Conservation (phyloP, 2,113 vertebrate species). For the Psammodynastes pulverulentus region DNA sequence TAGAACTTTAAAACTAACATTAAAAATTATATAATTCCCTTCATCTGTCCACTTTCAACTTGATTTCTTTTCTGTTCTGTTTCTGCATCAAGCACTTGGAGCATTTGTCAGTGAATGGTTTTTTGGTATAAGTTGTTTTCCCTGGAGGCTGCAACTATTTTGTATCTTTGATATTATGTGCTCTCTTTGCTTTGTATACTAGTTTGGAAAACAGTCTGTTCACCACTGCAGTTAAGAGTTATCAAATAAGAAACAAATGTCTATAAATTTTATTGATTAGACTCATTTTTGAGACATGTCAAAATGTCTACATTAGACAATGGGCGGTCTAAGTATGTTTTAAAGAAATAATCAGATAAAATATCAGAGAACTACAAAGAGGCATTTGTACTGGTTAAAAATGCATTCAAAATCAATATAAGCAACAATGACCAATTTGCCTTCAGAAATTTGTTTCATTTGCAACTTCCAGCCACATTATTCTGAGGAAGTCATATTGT, state of each 20-base stretch:
- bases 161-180: not conserved
- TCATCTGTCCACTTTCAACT: not conserved
- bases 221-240: not conserved
- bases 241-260: not conserved
- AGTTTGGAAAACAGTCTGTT: not conserved
- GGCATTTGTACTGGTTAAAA: slow-evolving; percentile 25
- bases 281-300: not conserved
- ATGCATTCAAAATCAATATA: not conserved
- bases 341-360: not conserved
- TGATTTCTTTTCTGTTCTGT: not conserved
- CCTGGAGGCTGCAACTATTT: not conserved
- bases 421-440: slow-evolving; percentile 7
- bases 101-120: not conserved
- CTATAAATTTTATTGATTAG: not conserved
- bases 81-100: not conserved
- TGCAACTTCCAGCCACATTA: slow-evolving; percentile 1
- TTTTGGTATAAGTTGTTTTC: not conserved
- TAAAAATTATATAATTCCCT: not conserved
- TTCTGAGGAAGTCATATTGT: not conserved
- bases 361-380: not conserved
- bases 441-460: not conserved
- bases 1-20: not conserved
- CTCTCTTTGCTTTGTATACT: not conserved
- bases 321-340: not conserved
- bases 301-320: not conserved